Evolutionary conservation across 2,113 vertebrate genomes (phyloP).

Genomic region (Sminthopsis crassicaudata): DNA sequence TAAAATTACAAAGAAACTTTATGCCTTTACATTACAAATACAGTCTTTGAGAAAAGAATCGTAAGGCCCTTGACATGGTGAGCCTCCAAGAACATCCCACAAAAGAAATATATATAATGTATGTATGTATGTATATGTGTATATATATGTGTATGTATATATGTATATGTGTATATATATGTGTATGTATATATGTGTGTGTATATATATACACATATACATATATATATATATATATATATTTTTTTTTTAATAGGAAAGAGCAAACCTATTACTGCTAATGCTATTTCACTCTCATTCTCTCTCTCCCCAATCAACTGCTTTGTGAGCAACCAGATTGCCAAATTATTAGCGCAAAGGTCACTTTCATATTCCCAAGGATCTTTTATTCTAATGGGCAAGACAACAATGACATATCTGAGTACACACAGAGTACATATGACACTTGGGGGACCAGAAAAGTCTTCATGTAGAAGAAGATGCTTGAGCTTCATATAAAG

Average conservation of each 20-base stretch:
- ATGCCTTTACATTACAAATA: not conserved
- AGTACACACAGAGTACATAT: not conserved
- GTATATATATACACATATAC: no score
- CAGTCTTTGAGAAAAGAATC: not conserved
- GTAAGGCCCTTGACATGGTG: not conserved
- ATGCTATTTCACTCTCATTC: not conserved
- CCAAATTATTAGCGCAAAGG: not conserved
- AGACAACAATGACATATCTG: not conserved
- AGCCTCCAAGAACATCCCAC: not conserved
- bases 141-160: no score
- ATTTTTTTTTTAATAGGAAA: not conserved
- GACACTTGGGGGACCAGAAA: not conserved
- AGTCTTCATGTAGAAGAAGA: not conserved
- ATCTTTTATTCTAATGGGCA: not conserved
- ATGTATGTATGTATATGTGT: no score
- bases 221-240: no score
- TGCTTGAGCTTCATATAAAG: no score
- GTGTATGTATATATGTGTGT: no score
- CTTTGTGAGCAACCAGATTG: not conserved
- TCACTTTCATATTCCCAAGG: not conserved
- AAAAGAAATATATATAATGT: no score
- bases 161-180: no score
- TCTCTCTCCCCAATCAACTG: not conserved
- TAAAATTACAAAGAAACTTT: not conserved
- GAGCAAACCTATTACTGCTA: not conserved